phyloP scores from a whole-genome alignment of 2,888 invertebrate genomes.

The Idaea aversata region DNA sequence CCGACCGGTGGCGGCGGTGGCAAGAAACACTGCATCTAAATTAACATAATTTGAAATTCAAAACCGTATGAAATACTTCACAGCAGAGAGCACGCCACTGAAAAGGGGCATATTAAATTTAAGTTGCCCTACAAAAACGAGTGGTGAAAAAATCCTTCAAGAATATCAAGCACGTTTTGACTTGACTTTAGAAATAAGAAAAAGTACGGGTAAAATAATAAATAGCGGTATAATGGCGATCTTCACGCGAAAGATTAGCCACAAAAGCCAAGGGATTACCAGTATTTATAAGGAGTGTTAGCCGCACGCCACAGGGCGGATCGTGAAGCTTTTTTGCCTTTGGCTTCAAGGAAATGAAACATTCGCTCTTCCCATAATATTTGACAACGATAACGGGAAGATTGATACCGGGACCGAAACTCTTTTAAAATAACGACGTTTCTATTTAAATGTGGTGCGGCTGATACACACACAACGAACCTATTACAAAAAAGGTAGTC shows the following conservation, averaged over 20 bases:
- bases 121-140: conserved; percentile 45
- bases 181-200: conserved; percentile 69
- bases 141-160: conserved; percentile 51
- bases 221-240: conserved; percentile 77
- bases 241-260: conserved; percentile 79
- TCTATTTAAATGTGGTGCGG: neutral
- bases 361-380: conserved; percentile 31
- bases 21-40: conserved; percentile 49
- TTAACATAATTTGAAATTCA: conserved; percentile 69
- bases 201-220: conserved; percentile 73
- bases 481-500: neutral
- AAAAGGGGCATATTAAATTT: conserved; percentile 65
- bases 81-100: conserved; percentile 55
- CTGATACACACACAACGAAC: neutral
- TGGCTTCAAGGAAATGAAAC: conserved; percentile 35
- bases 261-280: conserved; percentile 75
- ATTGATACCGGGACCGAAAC: conserved; percentile 20
- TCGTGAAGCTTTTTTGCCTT: conserved; percentile 40
- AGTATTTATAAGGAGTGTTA: conserved; percentile 78
- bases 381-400: conserved; percentile 26
- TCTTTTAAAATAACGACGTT: neutral
- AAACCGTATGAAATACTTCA: conserved; percentile 64
- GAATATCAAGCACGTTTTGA: conserved; percentile 62
- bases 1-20: conserved; percentile 18
- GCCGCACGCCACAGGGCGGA: conserved; percentile 63